phyloP scores from a whole-genome alignment of 2,113 vertebrate genomes.

The Hiodon alosoides region DNA sequence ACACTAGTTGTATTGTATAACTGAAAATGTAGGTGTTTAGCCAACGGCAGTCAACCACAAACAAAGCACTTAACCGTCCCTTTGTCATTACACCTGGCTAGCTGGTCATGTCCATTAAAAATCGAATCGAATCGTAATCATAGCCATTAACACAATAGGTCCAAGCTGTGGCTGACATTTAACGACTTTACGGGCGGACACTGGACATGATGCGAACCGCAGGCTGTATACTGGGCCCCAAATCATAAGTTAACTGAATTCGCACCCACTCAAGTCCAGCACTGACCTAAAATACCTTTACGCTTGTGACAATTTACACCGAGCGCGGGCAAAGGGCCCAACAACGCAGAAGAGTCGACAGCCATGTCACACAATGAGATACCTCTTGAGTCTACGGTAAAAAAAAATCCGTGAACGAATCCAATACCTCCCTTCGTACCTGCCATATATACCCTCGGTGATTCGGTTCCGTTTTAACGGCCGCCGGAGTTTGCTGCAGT shows the following conservation, averaged over 20 bases:
- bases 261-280: not conserved
- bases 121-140: no score
- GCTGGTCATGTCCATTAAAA: no score
- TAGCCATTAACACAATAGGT: no score
- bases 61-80: no score
- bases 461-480: conserved; percentile 83
- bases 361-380: no score
- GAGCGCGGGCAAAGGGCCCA: no score
- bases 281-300: not conserved
- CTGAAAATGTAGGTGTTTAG: no score
- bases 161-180: no score
- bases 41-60: no score
- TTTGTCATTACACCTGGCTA: no score
- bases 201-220: not conserved
- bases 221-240: not conserved
- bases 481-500: conserved; percentile 80
- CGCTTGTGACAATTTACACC: not conserved
- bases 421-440: conserved; percentile 52
- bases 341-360: not conserved
- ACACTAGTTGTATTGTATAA: no score
- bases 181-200: not conserved
- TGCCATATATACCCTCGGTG: conserved; percentile 80
- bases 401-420: conserved; percentile 14
- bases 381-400: not conserved
- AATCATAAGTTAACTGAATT: not conserved